A percentile compares a stretch with the other conserved stretches of the same genome.
Evolutionary conservation across 2,797 vertebrate genomes (phyloP).

Genomic region (Onychomys arenicola): DNA sequence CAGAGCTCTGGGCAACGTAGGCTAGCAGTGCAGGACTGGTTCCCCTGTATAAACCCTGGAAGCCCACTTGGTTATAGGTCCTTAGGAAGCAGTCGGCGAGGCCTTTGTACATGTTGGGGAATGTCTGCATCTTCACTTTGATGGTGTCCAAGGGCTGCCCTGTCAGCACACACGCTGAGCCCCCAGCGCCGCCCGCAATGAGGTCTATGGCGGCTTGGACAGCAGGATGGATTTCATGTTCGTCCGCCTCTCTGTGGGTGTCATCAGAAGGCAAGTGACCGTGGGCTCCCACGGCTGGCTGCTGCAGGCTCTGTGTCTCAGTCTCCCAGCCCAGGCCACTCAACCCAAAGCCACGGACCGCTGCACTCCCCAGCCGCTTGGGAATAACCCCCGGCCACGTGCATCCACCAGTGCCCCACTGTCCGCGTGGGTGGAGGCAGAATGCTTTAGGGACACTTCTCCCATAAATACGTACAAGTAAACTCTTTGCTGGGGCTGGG

Average conservation of each 20-base stretch:
- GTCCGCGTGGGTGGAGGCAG: neutral
- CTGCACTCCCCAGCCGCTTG: neutral
- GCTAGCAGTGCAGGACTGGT: constrained; percentile 92
- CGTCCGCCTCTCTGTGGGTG: neutral
- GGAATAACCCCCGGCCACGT: neutral
- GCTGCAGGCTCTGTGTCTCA: neutral
- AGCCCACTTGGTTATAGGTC: constrained; percentile 91
- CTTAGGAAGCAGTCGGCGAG: constrained; percentile 92
- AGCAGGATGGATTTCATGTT: constrained; percentile 91
- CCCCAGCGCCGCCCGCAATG: constrained; percentile 92
- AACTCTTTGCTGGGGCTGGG: neutral
- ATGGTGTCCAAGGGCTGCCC: constrained; percentile 94
- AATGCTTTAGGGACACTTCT: neutral
- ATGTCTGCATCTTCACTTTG: constrained; percentile 98
- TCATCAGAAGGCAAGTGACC: constrained; percentile 24
- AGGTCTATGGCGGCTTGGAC: constrained; percentile 94
- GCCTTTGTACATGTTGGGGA: constrained; percentile 92
- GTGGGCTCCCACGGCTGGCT: fast-evolving
- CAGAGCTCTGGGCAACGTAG: constrained; percentile 93
- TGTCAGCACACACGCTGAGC: constrained; percentile 68
- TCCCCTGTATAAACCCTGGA: constrained; percentile 93
- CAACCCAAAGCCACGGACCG: neutral
- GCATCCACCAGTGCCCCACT: neutral
- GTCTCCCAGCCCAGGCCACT: neutral
- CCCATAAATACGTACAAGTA: neutral